Evolutionary conservation across 1,140 invertebrate species (phyloP).

Genomic region (Saccostrea cuccullata): DNA sequence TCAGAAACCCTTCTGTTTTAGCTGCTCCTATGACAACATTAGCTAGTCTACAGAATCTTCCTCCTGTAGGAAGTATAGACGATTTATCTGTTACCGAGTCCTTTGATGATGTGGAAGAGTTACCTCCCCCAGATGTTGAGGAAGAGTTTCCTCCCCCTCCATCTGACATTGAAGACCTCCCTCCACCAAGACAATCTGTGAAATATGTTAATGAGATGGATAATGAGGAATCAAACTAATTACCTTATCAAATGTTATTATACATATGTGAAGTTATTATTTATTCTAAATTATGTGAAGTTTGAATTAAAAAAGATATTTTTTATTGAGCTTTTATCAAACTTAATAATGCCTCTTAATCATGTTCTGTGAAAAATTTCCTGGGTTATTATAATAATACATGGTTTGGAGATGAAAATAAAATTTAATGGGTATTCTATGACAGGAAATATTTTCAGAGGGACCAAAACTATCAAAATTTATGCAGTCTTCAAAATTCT

Average conservation of each 20-base stretch:
- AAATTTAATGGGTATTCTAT: too few species aligned
- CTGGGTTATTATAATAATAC: too few species aligned
- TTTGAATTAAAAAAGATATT: too few species aligned
- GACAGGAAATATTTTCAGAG: too few species aligned
- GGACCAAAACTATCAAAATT: too few species aligned
- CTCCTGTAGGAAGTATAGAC: background rate
- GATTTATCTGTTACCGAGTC: background rate
- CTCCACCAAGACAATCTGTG: slow-evolving; percentile 13
- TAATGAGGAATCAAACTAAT: background rate
- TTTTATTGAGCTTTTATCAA: too few species aligned
- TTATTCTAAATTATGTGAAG: too few species aligned
- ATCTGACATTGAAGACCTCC: background rate
- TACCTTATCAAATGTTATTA: background rate
- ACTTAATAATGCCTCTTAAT: too few species aligned
- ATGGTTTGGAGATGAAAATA: too few species aligned
- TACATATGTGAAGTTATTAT: too few species aligned
- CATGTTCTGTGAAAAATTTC: too few species aligned
- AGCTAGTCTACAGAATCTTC: background rate
- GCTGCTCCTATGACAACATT: background rate
- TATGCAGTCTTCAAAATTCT: too few species aligned
- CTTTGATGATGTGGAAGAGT: background rate
- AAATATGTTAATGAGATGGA: slow-evolving; percentile 26
- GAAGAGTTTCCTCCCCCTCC: background rate
- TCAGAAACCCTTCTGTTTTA: background rate
- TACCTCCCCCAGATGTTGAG: background rate